These are phyloP conservation scores for Oryzias dopingdopingensis DNA, from an alignment of 2,797 vertebrate genomes.

Conservation along the genomic window DNA sequence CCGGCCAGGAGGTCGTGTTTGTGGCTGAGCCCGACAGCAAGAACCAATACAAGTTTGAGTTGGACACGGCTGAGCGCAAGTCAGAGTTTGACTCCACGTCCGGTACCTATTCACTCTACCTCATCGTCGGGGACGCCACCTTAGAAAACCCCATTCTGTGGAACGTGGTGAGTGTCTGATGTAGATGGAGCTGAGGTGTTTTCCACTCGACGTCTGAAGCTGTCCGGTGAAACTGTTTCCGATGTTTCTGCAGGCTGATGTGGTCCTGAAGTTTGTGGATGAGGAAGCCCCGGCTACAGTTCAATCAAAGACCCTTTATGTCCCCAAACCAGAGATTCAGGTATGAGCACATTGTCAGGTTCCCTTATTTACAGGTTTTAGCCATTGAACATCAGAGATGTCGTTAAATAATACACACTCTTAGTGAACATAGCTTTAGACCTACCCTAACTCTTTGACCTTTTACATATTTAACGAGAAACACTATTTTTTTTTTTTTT, in stretches of 20 bases:
- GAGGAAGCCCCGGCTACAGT: slow-evolving; percentile 88
- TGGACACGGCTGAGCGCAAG: slow-evolving; percentile 92
- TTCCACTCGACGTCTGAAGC: neutral
- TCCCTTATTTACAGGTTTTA: too few relatives aligned
- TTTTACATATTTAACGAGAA: too few relatives aligned
- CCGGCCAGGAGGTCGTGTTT: slow-evolving; percentile 96
- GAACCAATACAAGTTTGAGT: slow-evolving; percentile 94
- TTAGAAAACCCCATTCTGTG: slow-evolving; percentile 96
- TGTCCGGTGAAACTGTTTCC: neutral
- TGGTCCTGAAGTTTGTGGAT: slow-evolving; percentile 92
- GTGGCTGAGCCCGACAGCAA: slow-evolving; percentile 96
- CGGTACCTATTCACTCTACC: slow-evolving; percentile 91
- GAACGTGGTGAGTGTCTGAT: slow-evolving; percentile 87
- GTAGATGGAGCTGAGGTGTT: neutral
- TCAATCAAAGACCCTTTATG: slow-evolving; percentile 91
- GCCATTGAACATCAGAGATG: too few relatives aligned
- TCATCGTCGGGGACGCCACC: slow-evolving; percentile 96
- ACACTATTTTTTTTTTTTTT: too few relatives aligned
- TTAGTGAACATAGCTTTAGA: too few relatives aligned
- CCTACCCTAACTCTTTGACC: too few relatives aligned
- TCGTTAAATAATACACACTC: too few relatives aligned
- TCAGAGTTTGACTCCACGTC: slow-evolving; percentile 95
- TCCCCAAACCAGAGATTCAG: slow-evolving; percentile 96
- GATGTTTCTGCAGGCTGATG: slow-evolving; percentile 82
- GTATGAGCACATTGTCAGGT: slow-evolving; percentile 60